phyloP scores from a whole-genome alignment of 2,113 vertebrate genomes.

The Tympanuchus pallidicinctus region DNA sequence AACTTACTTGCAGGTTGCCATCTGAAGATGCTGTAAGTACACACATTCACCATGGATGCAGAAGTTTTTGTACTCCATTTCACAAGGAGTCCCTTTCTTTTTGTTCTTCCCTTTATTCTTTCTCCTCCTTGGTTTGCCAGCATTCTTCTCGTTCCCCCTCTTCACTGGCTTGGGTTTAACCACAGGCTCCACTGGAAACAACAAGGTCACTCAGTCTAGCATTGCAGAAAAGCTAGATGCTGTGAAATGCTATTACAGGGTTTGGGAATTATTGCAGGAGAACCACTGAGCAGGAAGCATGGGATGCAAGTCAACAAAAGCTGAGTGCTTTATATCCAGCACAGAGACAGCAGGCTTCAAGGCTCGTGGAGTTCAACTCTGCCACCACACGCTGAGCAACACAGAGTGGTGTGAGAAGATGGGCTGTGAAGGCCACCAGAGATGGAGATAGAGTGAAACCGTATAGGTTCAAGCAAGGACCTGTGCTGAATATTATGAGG shows the following conservation, averaged over 20 bases:
- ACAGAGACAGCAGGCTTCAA: background rate
- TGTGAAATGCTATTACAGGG: background rate
- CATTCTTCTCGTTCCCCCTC: slow-evolving; percentile 72
- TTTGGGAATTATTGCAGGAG: background rate
- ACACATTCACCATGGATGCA: slow-evolving; percentile 83
- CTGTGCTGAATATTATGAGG: background rate
- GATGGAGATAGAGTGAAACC: background rate
- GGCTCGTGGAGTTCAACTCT: background rate
- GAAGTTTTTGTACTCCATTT: slow-evolving; percentile 78
- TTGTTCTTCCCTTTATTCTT: slow-evolving; percentile 77
- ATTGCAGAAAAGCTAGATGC: background rate
- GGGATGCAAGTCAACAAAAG: background rate
- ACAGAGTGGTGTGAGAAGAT: background rate
- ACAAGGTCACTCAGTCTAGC: background rate
- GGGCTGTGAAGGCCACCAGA: background rate
- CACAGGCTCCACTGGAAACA: slow-evolving; percentile 77
- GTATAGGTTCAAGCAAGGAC: background rate
- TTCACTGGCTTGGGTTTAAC: slow-evolving; percentile 76
- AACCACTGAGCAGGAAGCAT: background rate
- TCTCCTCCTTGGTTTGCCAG: slow-evolving; percentile 74
- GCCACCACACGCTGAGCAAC: background rate
- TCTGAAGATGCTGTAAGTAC: slow-evolving; percentile 68
- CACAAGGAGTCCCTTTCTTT: slow-evolving; percentile 79
- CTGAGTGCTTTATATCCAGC: background rate
- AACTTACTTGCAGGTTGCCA: slow-evolving; percentile 81